phyloP scores from a whole-genome alignment of 2,113 vertebrate genomes.

The Phalacrocorax carbo region DNA sequence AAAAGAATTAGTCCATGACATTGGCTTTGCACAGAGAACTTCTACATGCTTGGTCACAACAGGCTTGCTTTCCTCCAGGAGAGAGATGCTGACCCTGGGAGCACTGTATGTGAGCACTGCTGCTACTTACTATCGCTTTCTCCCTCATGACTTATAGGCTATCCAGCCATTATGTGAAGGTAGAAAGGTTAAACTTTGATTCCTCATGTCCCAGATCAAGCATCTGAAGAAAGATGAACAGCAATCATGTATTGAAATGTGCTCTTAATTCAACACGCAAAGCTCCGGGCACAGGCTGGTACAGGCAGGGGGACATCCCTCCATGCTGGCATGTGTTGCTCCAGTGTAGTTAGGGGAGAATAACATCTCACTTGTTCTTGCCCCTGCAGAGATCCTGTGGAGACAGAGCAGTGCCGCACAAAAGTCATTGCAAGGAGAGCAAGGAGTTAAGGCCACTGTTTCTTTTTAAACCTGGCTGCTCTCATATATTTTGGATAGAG shows the following conservation, averaged over 20 bases:
- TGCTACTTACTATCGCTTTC: accelerated
- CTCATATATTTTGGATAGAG: not conserved
- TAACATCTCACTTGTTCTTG: not conserved
- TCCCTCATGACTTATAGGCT: not conserved
- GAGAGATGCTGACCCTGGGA: not conserved
- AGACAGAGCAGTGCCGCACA: not conserved
- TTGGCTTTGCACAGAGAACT: not conserved
- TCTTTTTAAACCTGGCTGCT: not conserved
- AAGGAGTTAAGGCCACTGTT: not conserved
- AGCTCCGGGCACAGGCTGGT: not conserved
- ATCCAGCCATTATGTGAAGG: not conserved
- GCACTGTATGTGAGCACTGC: accelerated
- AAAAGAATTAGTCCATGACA: not conserved
- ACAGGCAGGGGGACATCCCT: not conserved
- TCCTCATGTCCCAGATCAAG: not conserved
- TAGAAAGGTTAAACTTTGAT: not conserved
- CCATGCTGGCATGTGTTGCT: not conserved
- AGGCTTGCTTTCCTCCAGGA: not conserved
- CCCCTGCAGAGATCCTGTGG: not conserved
- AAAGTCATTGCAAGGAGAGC: not conserved
- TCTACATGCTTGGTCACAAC: not conserved
- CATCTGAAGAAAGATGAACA: not conserved
- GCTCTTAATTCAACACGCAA: not conserved
- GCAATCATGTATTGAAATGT: not conserved
- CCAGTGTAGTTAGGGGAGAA: not conserved